phyloP scores from a whole-genome alignment of 1,140 invertebrate genomes.

The Mya arenaria region DNA sequence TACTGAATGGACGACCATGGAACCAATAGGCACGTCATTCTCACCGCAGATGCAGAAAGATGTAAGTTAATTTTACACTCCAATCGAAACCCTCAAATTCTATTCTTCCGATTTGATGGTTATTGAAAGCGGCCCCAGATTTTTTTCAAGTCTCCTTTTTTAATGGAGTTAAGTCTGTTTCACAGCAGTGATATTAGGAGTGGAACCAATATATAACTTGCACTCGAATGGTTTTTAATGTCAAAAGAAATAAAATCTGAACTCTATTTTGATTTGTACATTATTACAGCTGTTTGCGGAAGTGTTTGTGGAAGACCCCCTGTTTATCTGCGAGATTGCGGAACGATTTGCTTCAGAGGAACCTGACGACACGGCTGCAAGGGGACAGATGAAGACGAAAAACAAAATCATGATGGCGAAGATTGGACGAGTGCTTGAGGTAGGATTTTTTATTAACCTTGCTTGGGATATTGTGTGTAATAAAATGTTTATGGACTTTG shows the following conservation, averaged over 20 bases:
- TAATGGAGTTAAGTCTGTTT: not conserved
- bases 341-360: slow-evolving; percentile 63
- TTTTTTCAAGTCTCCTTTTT: not conserved
- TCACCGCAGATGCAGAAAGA: slow-evolving; percentile 78
- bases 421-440: slow-evolving; percentile 74
- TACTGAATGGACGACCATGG: slow-evolving; percentile 75
- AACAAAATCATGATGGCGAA: slow-evolving; percentile 69
- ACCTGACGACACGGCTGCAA: slow-evolving; percentile 65
- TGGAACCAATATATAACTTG: too few species aligned
- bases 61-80: slow-evolving; percentile 58
- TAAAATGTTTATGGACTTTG: too few species aligned
- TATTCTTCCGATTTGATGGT: too few species aligned
- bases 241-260: too few species aligned
- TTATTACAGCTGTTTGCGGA: slow-evolving; percentile 77
- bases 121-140: too few species aligned
- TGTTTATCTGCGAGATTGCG: slow-evolving; percentile 76
- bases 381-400: slow-evolving; percentile 71
- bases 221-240: too few species aligned
- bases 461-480: too few species aligned
- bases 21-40: slow-evolving; percentile 70
- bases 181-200: too few species aligned
- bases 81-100: not conserved
- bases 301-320: slow-evolving; percentile 78
- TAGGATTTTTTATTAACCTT: slow-evolving; percentile 32
- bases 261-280: too few species aligned